Base-by-base conservation (phyloP, 2,113 vertebrate genomes). In the Myrmecobius fasciatus region DNA sequence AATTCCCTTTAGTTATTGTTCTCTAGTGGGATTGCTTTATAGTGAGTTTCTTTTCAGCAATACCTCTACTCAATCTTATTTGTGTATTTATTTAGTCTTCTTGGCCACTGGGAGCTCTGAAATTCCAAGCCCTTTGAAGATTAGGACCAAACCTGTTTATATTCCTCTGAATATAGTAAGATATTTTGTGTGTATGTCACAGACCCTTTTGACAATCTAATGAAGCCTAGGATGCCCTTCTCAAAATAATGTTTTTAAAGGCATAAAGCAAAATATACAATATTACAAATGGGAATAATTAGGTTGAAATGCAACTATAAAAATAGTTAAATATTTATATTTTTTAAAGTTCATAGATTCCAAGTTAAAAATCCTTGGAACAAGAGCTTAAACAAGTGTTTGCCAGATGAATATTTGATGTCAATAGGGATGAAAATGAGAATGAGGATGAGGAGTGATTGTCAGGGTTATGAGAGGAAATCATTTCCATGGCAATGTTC, bases 1-100 rank as follows among this genome's bases (percentile, higher is more conserved):
- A 92, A 53, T 94, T 91, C 92, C 91, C n/a, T 67, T 94, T 94
- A 95, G 96, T 52, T 90, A 83, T 92, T 89, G 48, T 52, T 91
- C 43, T 94, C 22, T 25, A 9, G 14, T 92, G 83, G 56, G 92
- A 95, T 93, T 91, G 88, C 31, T 93, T 26, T 43, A 52, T 91
- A 28, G 91, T 67, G 46, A 17, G 9, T 53, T 93, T 89, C 90
- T 89, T 94, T 89, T 48, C 47, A 89, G 54, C 20, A 43, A 2
- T 92, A 25, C 47, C 48, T 60, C n/a, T 36, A 91, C n/a, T 91
- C 36, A 3, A 0, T 92, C 24, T 88, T 28, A 46, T 92, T 89
- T 91, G 31, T 75, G 14, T 92, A 2, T 91, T 93, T 95, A 25
- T 60, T 52, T 92, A 56, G 25, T 51, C 24, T 20, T 36, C 9